Percentiles rank a stretch among this genome's conserved stretches.
These are phyloP conservation scores for Paratrypauchen microcephalus DNA, from an alignment of 2,797 vertebrate genomes.

Conservation along the genomic window DNA sequence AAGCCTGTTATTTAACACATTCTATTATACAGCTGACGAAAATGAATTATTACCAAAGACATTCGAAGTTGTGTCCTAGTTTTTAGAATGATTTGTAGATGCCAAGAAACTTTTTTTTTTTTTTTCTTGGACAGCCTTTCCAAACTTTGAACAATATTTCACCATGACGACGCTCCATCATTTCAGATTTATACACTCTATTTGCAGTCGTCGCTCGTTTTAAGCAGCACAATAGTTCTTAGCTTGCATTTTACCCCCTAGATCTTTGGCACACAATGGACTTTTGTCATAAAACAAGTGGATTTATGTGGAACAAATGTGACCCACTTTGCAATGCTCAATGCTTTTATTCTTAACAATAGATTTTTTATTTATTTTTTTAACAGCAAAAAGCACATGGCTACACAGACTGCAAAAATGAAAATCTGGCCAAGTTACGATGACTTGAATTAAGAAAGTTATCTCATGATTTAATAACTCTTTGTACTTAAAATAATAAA, in stretches of 20 bases:
- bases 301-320: slow-evolving; percentile 64
- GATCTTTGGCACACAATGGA: slow-evolving; percentile 44
- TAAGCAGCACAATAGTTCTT: slow-evolving; percentile 22
- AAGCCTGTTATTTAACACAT: neutral
- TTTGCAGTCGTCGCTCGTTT: slow-evolving; percentile 8
- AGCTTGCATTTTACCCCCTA: slow-evolving; percentile 27
- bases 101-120: slow-evolving; percentile 7
- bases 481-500: too few relatives aligned
- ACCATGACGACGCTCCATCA: neutral
- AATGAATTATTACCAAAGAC: slow-evolving; percentile 15
- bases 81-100: slow-evolving; percentile 2
- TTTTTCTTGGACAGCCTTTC: neutral
- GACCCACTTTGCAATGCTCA: slow-evolving; percentile 43
- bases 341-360: slow-evolving; percentile 52
- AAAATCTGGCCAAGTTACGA: too few relatives aligned
- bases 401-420: slow-evolving; percentile 16
- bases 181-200: slow-evolving; percentile 9
- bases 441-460: too few relatives aligned
- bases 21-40: neutral
- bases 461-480: too few relatives aligned
- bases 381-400: slow-evolving; percentile 44
- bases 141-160: slow-evolving; percentile 8
- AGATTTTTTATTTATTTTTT: slow-evolving; percentile 17
- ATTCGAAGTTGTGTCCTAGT: slow-evolving; percentile 15
- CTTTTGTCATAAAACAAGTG: slow-evolving; percentile 54